A percentile compares a stretch with the other conserved stretches of the same genome.
These are phyloP conservation scores for Cordilura impudica DNA, from an alignment of 2,888 invertebrate genomes.

Conservation along the genomic window DNA sequence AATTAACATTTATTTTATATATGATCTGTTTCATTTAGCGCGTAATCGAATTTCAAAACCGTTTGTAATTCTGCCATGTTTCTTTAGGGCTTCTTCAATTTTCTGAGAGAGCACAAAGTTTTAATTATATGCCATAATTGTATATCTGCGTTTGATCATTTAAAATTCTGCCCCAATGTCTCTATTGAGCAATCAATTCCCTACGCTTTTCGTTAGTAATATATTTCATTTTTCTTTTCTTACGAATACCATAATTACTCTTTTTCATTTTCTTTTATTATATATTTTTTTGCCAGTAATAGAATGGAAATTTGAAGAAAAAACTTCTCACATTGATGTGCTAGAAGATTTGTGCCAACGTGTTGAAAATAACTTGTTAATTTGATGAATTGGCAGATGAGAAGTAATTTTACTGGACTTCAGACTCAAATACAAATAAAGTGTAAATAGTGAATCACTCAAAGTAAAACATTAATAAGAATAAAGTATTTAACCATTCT, in stretches of 20 bases:
- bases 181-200: neutral
- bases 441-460: no score
- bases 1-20: no score
- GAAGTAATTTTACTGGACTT: neutral
- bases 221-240: conserved; percentile 14
- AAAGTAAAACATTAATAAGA: no score
- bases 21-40: no score
- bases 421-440: no score
- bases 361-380: conserved; percentile 23
- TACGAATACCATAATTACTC: conserved; percentile 28
- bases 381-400: conserved; percentile 8
- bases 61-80: no score
- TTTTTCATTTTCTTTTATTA: conserved; percentile 1
- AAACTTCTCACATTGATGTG: conserved; percentile 27
- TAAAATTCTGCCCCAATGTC: neutral
- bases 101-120: no score
- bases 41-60: no score
- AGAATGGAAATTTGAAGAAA: conserved; percentile 25
- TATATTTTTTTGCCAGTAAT: neutral
- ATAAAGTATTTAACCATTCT: no score
- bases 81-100: no score
- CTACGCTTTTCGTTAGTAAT: neutral
- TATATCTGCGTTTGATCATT: no score
- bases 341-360: conserved; percentile 31
- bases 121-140: no score